Evolutionary conservation across 2,888 invertebrate species (phyloP), one percentile per base, ranked within the genome.

Genomic region (Calameuta pallipes): DNA sequence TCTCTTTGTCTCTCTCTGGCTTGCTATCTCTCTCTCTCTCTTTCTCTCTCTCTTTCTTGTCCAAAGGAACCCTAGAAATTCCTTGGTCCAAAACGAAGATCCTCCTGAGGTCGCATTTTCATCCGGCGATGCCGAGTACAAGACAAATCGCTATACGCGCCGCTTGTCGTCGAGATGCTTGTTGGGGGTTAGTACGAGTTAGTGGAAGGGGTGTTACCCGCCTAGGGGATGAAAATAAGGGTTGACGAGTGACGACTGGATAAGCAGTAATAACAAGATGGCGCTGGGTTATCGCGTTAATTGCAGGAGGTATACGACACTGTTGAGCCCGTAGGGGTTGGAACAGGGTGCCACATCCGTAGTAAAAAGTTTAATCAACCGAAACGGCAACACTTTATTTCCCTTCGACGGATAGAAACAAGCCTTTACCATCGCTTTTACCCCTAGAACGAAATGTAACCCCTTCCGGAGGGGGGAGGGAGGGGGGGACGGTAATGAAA

Each of bases 301-400:
- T 87, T 85, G 85, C 82, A 83, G 82, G 82, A 83, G 80, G 78
- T 81, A 9, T 9, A 56, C 9, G 41, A 23, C 6, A 56, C 6
- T 0, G 56, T 9, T 56, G 23, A 9, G 2, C 0, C 9, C 9
- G 23, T 15, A 0, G 23, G 23, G 15, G 4, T 6, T 0, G 15
- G 23, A 0, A 4, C 15, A 1, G 41, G 41, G 15, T 0, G 36
- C 23, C 1, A 23, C 9, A 23, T 23, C 23, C 23, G 56, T 84
- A 83, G 80, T 87, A 87, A 87, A 87, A 87, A 86, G 80, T 87
- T 87, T 87, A 86, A 87, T 87, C 86, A 87, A 85, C 84, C 83
- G 83, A 83, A 86, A 87, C 83, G 83, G 79, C 80, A 81, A 73
- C 77, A 81, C 78, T 85, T 86, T 84, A 86, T 85, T 84, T 81